A percentile compares a stretch with the other conserved stretches of the same genome.
Evolutionary conservation across 2,797 vertebrate genomes (phyloP).

Genomic region (Bucorvus abyssinicus): DNA sequence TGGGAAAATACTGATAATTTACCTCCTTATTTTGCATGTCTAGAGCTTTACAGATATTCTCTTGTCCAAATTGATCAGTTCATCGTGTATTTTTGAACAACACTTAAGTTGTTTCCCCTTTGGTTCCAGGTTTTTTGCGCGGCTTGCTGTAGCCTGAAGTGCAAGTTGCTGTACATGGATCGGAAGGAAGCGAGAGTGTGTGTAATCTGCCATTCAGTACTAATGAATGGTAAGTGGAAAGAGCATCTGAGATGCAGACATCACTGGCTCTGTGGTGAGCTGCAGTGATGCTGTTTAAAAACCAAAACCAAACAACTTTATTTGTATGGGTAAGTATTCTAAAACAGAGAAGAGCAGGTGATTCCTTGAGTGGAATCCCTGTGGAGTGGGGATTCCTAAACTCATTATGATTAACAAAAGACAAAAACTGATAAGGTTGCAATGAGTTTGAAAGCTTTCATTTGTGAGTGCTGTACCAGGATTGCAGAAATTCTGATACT

Average conservation of each 20-base stretch:
- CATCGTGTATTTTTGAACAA: background rate
- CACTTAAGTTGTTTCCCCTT: slow-evolving; percentile 24
- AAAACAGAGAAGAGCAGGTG: background rate
- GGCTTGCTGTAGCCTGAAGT: slow-evolving; percentile 92
- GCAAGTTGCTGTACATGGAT: slow-evolving; percentile 94
- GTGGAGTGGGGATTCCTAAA: background rate
- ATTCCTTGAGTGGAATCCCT: background rate
- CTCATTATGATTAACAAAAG: background rate
- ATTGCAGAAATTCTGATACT: background rate
- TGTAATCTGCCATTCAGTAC: slow-evolving; percentile 91
- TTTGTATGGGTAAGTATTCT: background rate
- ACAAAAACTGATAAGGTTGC: background rate
- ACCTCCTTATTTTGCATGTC: background rate
- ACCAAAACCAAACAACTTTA: background rate
- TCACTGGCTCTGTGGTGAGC: background rate
- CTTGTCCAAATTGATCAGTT: background rate
- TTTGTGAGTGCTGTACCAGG: background rate
- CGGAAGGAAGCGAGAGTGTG: slow-evolving; percentile 95
- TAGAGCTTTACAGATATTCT: background rate
- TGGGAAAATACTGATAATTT: background rate
- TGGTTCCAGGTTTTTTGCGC: slow-evolving; percentile 91
- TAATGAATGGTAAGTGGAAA: slow-evolving; percentile 88
- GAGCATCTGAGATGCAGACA: background rate
- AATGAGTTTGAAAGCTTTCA: background rate
- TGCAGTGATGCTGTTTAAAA: background rate